Conservation (phyloP, 2,888 invertebrate species). For the Cosmia pyralina region DNA sequence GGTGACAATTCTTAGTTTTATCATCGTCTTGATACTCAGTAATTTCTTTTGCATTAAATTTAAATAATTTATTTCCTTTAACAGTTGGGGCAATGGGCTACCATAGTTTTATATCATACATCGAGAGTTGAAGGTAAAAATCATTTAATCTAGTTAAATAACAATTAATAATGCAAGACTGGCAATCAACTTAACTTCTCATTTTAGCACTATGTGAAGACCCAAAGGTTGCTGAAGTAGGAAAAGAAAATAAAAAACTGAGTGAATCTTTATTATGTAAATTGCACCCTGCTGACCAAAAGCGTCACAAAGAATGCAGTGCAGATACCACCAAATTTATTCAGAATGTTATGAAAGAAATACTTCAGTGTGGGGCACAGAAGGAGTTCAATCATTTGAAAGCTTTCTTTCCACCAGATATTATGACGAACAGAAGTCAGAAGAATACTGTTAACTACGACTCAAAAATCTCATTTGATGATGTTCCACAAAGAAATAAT, state of each 20-base stretch:
- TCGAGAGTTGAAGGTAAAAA: constrained; percentile 63
- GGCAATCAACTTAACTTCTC: not conserved
- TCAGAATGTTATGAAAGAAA: constrained; percentile 77
- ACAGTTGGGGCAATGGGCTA: constrained; percentile 83
- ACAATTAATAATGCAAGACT: constrained; percentile 6
- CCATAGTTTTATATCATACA: constrained; percentile 75
- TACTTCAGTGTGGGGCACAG: constrained; percentile 67
- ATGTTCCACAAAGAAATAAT: constrained; percentile 21
- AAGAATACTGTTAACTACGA: constrained; percentile 4
- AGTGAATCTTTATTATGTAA: constrained; percentile 21
- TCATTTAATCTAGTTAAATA: not conserved
- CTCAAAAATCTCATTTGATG: constrained; percentile 1
- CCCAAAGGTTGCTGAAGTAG: not conserved
- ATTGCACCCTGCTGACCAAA: constrained; percentile 6
- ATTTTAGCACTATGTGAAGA: constrained; percentile 30
- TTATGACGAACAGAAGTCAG: constrained; percentile 6
- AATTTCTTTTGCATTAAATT: too few relatives aligned
- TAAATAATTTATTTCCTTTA: not conserved
- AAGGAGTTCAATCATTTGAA: constrained; percentile 50
- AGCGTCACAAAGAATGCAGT: constrained; percentile 35
- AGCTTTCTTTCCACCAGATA: constrained; percentile 21
- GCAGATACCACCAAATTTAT: constrained; percentile 73
- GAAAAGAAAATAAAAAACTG: constrained; percentile 19
- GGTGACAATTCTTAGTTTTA: not conserved
- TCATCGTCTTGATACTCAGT: not conserved